These are phyloP conservation scores for Cyrtodaria siliqua DNA, from an alignment of 2,888 invertebrate species.

Conservation along the genomic window DNA sequence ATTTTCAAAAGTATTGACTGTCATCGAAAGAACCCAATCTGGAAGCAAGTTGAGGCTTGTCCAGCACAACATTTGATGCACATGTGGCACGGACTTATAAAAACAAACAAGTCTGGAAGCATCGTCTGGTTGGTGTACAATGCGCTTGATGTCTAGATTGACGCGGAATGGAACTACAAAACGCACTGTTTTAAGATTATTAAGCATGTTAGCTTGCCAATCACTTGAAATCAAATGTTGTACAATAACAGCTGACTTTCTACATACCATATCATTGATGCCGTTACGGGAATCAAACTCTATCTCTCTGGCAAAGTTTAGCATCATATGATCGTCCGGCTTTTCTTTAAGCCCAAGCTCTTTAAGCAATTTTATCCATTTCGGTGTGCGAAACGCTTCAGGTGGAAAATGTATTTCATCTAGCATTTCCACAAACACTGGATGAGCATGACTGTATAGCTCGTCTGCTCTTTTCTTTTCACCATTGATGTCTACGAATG, in stretches of 20 bases:
- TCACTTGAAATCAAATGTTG: neutral
- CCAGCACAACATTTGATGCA: no score
- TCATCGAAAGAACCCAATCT: no score
- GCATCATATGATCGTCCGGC: slow-evolving; percentile 18
- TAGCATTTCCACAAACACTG: neutral
- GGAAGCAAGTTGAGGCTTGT: no score
- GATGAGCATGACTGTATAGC: neutral
- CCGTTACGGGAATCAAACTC: neutral
- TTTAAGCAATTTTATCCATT: slow-evolving; percentile 23
- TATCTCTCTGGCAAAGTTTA: slow-evolving; percentile 8
- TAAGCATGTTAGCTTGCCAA: slow-evolving; percentile 6
- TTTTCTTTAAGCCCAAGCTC: slow-evolving; percentile 14
- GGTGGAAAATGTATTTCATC: no score
- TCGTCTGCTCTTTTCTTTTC: neutral
- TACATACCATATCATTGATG: neutral
- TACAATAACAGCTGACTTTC: slow-evolving; percentile 24
- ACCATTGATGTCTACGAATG: neutral
- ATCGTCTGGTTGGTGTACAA: slow-evolving; percentile 18
- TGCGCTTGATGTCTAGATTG: neutral
- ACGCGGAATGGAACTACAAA: slow-evolving; percentile 40
- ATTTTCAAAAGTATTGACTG: no score
- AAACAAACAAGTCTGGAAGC: slow-evolving; percentile 32
- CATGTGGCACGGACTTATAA: neutral
- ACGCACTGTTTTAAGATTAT: neutral
- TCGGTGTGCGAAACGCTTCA: no score